Base-by-base conservation (phyloP, 1,140 invertebrate genomes). In the Drosophila grimshawi region DNA sequence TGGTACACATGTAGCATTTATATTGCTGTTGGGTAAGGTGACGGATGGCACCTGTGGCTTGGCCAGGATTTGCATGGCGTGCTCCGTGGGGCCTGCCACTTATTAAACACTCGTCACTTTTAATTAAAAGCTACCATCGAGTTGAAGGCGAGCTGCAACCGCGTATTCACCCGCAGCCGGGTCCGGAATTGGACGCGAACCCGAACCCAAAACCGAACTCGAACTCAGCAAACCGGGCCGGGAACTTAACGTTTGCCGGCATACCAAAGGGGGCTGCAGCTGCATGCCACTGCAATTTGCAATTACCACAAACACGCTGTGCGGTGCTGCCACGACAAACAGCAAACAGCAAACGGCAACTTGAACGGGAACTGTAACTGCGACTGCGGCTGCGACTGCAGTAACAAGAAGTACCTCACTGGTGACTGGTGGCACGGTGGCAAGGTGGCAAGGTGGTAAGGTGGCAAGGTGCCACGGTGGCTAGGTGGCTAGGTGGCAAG, bases 21-120 rank as follows among this genome's bases (percentile, higher is more conserved):
- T 33, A 53, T 53, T 32, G 60, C 37, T 59, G 27, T 30, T 49
- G 29, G 29, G 19, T 8, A 1, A 43, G 19, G 39, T 11, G 60
- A 53, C 10, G 32, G 60, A 63, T 63, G 60, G 32, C 60, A 63
- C 48, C 60, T 63, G 35, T 63, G 6, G 48, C 60, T 37, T 0
- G 4, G 10, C 0, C 10, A 3, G 39, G 62, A 41, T 64, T 62
- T 53, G 49, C n/a, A 32, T 33, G 37, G 59, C 64, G 65, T 76
- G 60, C 30, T 43, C 60, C 33, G 49, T 61, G 48, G 48, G 46
- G 53, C 46, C 56, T 68, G 65, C 68, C 85, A 83, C 81, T 86
- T 89, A 91, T 89, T 91, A 91, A 89, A 81, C 75, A 89, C 89
- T 91, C 90, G 89, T 91, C 89, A 91, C 90, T 91, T 91, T 91